Base-by-base conservation (phyloP, 2,888 invertebrate species). In the Polydrusus pterygomalis region DNA sequence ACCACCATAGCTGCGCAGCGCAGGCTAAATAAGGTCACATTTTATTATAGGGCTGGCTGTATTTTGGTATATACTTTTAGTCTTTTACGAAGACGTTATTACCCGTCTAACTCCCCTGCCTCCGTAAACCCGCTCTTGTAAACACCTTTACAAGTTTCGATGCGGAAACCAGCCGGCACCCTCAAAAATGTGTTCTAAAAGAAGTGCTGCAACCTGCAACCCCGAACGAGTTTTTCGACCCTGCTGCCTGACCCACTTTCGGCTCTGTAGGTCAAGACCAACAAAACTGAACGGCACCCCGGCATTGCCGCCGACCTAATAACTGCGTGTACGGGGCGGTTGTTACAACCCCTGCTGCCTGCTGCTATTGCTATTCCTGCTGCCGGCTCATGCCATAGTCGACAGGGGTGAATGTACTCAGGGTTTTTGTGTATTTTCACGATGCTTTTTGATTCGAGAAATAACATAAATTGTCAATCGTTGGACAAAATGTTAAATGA, bases 251-350 rank as follows among this genome's bases (percentile, higher is more conserved):
- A 77, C 77, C 77, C 72, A 77, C 68, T 77, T 77, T 67, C 30
- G 20, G 20, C 51, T 77, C 75, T 74, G 67, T 77, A 75, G 77
- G 77, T 77, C 77, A 77, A 77, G 77, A 77, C 75, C 77, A 71
- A 71, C 77, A 71, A 71, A 63, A 62, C 70, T 62, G 63, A 69
- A 70, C 72, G 69, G 67, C 76, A 72, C 76, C 75, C 72, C 70
- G 75, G 68, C 56, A 20, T 56, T 43, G 68, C 68, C 68, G 51
- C 56, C 64, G 74, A 74, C 74, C 74, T 70, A 74, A 74, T 74
- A 74, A 74, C 69, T 74, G 74, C 74, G 70, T 74, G 74, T 74
- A 74, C 67, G 69, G 72, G 54, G 70, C 51, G 74, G 56, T 67
- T 70, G 64, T 74, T 70, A 70, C 70, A 58, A 74, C 63, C 70